Evolutionary conservation across 2,113 vertebrate genomes (phyloP).

Genomic region (Corythornis vintsioides): DNA sequence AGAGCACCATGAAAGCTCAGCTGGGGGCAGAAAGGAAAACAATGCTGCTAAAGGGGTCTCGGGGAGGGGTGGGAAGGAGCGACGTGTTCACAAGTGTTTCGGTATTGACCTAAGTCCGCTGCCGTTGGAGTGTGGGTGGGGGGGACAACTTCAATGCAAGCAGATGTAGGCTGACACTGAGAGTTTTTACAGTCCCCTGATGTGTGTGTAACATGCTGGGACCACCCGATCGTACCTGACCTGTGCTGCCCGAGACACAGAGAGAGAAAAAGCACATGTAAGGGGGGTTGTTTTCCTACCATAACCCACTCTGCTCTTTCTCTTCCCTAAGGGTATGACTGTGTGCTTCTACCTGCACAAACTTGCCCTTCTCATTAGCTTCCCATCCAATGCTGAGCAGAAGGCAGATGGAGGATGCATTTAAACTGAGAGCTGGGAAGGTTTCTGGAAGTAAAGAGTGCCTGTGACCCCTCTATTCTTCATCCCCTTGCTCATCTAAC

Average conservation of each 20-base stretch:
- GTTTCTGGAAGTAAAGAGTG: background rate
- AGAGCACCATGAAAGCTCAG: background rate
- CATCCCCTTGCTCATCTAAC: background rate
- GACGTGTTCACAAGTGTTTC: background rate
- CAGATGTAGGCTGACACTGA: background rate
- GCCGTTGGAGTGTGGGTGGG: background rate
- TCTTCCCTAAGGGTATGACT: background rate
- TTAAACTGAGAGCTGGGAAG: background rate
- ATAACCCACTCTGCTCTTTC: background rate
- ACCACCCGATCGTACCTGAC: background rate
- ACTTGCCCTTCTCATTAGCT: fast-evolving
- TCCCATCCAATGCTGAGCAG: background rate
- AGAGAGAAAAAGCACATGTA: background rate
- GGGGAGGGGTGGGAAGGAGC: background rate
- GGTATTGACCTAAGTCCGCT: background rate
- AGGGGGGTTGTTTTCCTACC: background rate
- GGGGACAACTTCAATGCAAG: background rate
- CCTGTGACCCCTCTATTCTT: background rate
- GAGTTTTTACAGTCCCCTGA: slow-evolving; percentile 38
- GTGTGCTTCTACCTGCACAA: background rate
- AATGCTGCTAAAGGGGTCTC: background rate
- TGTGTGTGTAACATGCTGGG: background rate
- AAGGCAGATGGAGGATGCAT: background rate
- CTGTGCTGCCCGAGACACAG: fast-evolving
- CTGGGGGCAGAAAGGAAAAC: background rate